phyloP scores from a whole-genome alignment of 2,113 vertebrate species.

The Tragelaphus strepsiceros region DNA sequence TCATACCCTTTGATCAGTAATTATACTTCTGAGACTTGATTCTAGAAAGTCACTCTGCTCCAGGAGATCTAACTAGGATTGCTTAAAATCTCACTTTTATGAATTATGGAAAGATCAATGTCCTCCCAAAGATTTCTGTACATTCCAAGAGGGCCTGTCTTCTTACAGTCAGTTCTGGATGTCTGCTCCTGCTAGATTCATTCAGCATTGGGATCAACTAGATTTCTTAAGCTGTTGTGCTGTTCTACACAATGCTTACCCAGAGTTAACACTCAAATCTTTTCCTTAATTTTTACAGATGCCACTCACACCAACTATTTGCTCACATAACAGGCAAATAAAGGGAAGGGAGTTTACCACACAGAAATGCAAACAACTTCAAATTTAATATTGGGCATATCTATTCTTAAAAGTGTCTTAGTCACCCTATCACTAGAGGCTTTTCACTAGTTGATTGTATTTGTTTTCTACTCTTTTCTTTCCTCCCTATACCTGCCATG shows the following conservation, averaged over 20 bases:
- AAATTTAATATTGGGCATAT: not conserved
- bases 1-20: not conserved
- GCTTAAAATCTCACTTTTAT: not conserved
- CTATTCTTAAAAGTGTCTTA: not conserved
- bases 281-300: constrained; percentile 14
- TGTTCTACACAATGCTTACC: not conserved
- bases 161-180: not conserved
- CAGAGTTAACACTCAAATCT: not conserved
- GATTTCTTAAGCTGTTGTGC: not conserved
- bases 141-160: not conserved
- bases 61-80: not conserved
- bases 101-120: not conserved
- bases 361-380: not conserved
- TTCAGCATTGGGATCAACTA: not conserved
- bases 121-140: not conserved
- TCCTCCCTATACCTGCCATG: not conserved
- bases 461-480: not conserved
- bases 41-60: not conserved
- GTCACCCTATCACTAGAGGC: not conserved
- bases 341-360: not conserved
- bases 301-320: not conserved
- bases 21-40: not conserved
- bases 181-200: not conserved
- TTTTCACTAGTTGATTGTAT: not conserved
- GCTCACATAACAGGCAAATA: not conserved